These are phyloP conservation scores for Theristicus caerulescens DNA, from an alignment of 2,113 vertebrate genomes.

Conservation along the genomic window DNA sequence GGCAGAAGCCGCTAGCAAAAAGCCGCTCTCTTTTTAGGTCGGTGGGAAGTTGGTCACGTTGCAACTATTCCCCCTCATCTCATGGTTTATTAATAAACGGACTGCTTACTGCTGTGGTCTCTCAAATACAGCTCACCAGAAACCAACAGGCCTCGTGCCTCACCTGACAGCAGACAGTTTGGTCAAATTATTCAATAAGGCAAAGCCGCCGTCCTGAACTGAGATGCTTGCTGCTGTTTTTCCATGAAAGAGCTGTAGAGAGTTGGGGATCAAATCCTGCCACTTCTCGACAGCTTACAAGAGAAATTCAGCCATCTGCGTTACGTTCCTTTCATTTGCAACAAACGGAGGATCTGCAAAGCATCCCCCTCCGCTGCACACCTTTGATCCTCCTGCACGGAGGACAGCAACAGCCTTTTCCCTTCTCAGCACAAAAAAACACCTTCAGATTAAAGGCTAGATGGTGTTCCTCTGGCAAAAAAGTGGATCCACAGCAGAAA, in stretches of 20 bases:
- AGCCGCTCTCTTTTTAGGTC: not conserved
- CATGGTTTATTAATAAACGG: not conserved
- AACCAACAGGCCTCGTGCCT: not conserved
- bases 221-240: not conserved
- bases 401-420: not conserved
- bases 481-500: not conserved
- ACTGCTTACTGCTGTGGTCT: not conserved
- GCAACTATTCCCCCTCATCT: not conserved
- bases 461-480: not conserved
- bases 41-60: not conserved
- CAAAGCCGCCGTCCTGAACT: not conserved
- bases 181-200: not conserved
- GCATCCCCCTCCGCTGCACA: not conserved
- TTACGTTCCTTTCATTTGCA: not conserved
- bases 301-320: not conserved
- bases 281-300: not conserved
- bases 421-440: not conserved
- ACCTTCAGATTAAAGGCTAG: not conserved
- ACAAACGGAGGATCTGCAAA: not conserved
- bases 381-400: not conserved
- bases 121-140: not conserved
- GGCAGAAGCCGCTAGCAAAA: not conserved
- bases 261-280: not conserved
- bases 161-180: not conserved
- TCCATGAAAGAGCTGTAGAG: not conserved